Evolutionary conservation across 2,113 vertebrate genomes (phyloP), one percentile per base, ranked within the genome.

Genomic region (Anarhynchus alexandrinus): DNA sequence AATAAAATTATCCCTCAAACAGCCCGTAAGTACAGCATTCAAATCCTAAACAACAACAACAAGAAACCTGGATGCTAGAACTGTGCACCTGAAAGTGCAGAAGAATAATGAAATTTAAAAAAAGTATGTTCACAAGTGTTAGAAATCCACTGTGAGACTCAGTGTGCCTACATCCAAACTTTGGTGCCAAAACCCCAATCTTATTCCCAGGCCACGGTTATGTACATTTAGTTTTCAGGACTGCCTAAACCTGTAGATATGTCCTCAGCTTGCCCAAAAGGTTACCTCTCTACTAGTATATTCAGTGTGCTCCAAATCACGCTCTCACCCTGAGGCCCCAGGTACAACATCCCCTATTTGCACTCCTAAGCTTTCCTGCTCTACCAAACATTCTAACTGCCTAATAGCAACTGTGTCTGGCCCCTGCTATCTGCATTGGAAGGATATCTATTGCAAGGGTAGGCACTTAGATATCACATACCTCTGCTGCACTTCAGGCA

Each of bases 391-490:
- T 52, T 87, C 30, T 18, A 65, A 55, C 9, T 82, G 55, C 20
- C 51, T 66, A 87, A 38, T 5, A 52, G 78, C 49, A 90, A 52
- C 30, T 27, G 43, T 16, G 22, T 1, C 1, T 76, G 38, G 32
- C 40, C 38, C 54, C 34, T 15, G 15, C 9, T 52, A 4, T 29
- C 20, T 51, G 54, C 43, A 20, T 5, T 52, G 58, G 21, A 80
- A n/a, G 66, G 34, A 17, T n/a, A 79, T 2, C 9, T 30, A 6
- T 3, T 29, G 30, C 45, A 0, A 3, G 12, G n/a, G 6, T 18
- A 62, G 27, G 18, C 51, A 34, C 0, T 0, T 42, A 29, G 1
- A 3, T 11, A 71, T 22, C 34, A 70, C 6, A 27, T 0, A 52
- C 42, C 23, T 57, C 20, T 40, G 69, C 77, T 84, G 73, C 45